Evolutionary conservation across 2,113 vertebrate genomes (phyloP), one percentile per base, ranked within the genome.

Genomic region (Erythrocercus mccallii): DNA sequence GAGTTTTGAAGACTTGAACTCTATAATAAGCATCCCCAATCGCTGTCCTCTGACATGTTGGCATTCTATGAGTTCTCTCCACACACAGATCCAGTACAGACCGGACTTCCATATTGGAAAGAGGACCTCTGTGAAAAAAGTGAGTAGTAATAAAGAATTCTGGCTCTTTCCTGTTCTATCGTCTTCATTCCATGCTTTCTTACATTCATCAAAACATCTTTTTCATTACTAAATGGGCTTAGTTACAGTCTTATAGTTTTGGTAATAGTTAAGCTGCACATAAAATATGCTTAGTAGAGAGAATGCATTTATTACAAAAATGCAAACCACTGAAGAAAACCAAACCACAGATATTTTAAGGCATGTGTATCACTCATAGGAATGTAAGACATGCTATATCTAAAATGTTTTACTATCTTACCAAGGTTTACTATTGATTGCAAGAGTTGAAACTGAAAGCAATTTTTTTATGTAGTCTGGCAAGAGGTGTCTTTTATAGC

Each of bases 61-160:
- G 8, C 35, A 12, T 25, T 5, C 24, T 10, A 0, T 33, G 37
- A 23, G 6, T 35, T 89, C 8, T 64, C 16, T 61, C 12, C 19
- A 38, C 12, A 11, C 6, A n/a, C 30, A 64, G 27, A 58, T 21
- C 38, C 23, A 42, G 11, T 14, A 30, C 7, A 33, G 40, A 44
- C 19, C 11, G 11, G 9, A 70, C 28, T 17, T 57, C 0, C 0
- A 7, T 44, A 8, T 3, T 51, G 25, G 22, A 61, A 72, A 73
- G 12, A 5, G 7, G 6, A 77, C 14, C 18, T 58, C 33, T 5
- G 3, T 20, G 35, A 14, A 73, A 82, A 40, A 50, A 21, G 17
- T 42, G 28, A 71, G 27, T 56, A 44, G 5, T 15, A 13, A 9
- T 17, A n/a, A 62, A 45, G 10, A 11, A 22, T 2, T 0, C 2